phyloP scores from a whole-genome alignment of 2,113 vertebrate species.

The Prietella phreatophila region DNA sequence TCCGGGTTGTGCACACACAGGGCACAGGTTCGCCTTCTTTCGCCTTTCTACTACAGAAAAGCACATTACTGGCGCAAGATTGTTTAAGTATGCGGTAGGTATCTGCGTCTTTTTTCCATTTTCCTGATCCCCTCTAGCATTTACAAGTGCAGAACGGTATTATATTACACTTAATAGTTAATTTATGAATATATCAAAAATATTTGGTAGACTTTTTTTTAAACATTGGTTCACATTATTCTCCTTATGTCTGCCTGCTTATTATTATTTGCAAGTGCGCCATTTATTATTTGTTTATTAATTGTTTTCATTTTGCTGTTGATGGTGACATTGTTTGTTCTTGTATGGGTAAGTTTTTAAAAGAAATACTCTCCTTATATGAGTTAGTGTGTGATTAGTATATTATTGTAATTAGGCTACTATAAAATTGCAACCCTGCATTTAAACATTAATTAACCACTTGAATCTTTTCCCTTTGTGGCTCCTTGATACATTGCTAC shows the following conservation, averaged over 20 bases:
- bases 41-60: neutral
- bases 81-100: conserved; percentile 32
- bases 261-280: neutral
- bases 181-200: neutral
- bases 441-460: neutral
- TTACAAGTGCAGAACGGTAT: neutral
- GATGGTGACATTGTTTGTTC: neutral
- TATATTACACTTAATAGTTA: neutral
- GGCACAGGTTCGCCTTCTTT: conserved; percentile 13
- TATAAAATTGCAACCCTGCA: neutral
- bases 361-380: neutral
- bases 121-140: neutral
- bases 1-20: conserved; percentile 23
- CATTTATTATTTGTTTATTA: neutral
- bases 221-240: neutral
- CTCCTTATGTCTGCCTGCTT: neutral
- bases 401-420: conserved; percentile 2
- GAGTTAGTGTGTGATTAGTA: neutral
- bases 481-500: neutral
- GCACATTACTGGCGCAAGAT: neutral
- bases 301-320: neutral
- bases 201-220: neutral
- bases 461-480: neutral
- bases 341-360: neutral
- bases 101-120: neutral